phyloP scores from a whole-genome alignment of 2,888 invertebrate genomes.

The Eurytoma californica region DNA sequence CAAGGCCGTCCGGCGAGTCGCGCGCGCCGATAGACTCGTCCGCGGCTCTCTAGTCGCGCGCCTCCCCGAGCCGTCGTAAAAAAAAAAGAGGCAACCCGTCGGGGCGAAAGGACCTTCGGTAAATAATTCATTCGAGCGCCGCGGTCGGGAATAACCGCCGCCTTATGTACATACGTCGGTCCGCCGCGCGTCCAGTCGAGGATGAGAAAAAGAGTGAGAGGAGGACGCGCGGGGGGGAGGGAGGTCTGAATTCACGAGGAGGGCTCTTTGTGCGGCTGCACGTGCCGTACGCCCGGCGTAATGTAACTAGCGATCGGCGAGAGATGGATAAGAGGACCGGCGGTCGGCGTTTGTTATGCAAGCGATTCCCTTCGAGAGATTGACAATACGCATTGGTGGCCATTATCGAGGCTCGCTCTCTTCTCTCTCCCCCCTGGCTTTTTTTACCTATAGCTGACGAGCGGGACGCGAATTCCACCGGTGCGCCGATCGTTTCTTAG shows the following conservation, averaged over 20 bases:
- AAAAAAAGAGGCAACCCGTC: neutral
- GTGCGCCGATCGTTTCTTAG: too few species aligned
- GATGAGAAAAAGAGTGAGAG: neutral
- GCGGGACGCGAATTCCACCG: too few species aligned
- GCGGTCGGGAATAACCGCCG: slow-evolving; percentile 12
- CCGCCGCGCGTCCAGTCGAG: slow-evolving; percentile 10
- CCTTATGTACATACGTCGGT: slow-evolving; percentile 29
- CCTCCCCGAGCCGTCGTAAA: neutral
- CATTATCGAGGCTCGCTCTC: slow-evolving; percentile 6
- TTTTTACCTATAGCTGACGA: too few species aligned
- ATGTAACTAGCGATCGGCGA: slow-evolving; percentile 2
- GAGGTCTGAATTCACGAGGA: neutral
- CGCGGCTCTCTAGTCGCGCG: slow-evolving; percentile 12
- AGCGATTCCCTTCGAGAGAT: slow-evolving; percentile 23
- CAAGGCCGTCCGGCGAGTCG: slow-evolving; percentile 56
- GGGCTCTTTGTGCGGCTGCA: neutral
- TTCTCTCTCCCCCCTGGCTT: too few species aligned
- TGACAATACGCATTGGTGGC: slow-evolving; percentile 23
- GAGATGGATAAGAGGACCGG: neutral
- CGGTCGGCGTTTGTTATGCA: slow-evolving; percentile 19
- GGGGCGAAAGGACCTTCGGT: slow-evolving; percentile 3
- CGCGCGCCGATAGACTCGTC: slow-evolving; percentile 63
- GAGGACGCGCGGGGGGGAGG: neutral
- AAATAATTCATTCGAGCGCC: slow-evolving; percentile 44
- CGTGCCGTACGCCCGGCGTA: neutral